Conservation (phyloP, 2,113 vertebrate species). For the Hystrix cristata region DNA sequence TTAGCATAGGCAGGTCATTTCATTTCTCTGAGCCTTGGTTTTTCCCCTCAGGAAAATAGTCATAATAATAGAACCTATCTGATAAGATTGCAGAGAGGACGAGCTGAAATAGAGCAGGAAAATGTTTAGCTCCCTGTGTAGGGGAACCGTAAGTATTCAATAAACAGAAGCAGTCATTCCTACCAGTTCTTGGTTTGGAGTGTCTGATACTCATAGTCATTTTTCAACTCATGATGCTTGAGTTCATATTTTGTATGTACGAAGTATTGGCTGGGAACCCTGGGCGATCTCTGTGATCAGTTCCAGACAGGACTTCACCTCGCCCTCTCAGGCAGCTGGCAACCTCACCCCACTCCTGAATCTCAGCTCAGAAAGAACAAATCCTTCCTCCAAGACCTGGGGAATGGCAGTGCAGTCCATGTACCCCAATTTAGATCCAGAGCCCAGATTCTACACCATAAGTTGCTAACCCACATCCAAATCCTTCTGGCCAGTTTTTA, state of each 20-base stretch:
- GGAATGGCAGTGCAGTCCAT: background rate
- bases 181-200: background rate
- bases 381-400: background rate
- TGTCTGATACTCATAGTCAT: background rate
- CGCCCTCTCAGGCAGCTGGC: background rate
- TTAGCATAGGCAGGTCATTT: background rate
- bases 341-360: background rate
- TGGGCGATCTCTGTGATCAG: background rate
- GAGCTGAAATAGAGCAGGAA: background rate
- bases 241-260: background rate
- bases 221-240: background rate
- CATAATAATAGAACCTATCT: background rate
- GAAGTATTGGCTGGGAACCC: background rate
- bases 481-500: no score
- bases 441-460: background rate
- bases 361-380: background rate
- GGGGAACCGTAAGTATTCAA: background rate
- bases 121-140: background rate
- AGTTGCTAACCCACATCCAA: background rate
- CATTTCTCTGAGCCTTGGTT: background rate
- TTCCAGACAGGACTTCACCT: background rate
- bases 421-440: background rate
- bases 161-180: background rate
- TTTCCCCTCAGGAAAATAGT: conserved; percentile 10
- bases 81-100: background rate